A percentile compares a stretch with the other conserved stretches of the same genome.
Conservation (phyloP, 2,113 vertebrate genomes). For the Trematocara unimaculatum region DNA sequence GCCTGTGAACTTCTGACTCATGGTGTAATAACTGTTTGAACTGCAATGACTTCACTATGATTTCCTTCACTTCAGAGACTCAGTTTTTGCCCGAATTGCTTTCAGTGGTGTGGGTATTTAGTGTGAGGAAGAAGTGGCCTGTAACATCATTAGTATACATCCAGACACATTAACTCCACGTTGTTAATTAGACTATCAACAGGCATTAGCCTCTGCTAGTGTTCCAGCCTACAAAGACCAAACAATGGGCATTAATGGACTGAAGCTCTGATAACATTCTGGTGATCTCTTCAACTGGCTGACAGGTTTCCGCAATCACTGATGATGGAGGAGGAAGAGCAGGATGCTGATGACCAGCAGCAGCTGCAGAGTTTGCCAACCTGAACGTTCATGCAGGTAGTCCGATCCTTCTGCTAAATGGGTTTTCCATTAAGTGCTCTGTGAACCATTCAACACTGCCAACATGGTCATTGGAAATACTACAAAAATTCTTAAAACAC, state of each 20-base stretch:
- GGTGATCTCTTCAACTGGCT: slow-evolving; percentile 1
- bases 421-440: background rate
- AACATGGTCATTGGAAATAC: background rate
- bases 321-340: background rate
- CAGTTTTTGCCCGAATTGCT: background rate
- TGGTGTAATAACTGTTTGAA: background rate
- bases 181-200: slow-evolving; percentile 44
- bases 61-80: slow-evolving; percentile 3
- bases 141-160: slow-evolving; percentile 38
- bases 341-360: background rate
- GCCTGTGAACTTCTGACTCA: slow-evolving; percentile 21
- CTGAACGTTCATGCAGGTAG: background rate
- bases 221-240: background rate
- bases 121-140: slow-evolving; percentile 4
- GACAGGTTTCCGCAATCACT: background rate
- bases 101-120: background rate
- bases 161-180: slow-evolving; percentile 46
- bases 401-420: background rate
- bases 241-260: slow-evolving; percentile 28
- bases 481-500: background rate
- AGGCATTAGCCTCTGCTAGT: slow-evolving; percentile 26
- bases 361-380: background rate
- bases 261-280: slow-evolving; percentile 4
- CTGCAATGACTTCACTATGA: background rate
- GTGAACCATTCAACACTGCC: background rate